Base-by-base conservation (phyloP, 2,888 invertebrate genomes). In the Pseudanteris insignis region DNA sequence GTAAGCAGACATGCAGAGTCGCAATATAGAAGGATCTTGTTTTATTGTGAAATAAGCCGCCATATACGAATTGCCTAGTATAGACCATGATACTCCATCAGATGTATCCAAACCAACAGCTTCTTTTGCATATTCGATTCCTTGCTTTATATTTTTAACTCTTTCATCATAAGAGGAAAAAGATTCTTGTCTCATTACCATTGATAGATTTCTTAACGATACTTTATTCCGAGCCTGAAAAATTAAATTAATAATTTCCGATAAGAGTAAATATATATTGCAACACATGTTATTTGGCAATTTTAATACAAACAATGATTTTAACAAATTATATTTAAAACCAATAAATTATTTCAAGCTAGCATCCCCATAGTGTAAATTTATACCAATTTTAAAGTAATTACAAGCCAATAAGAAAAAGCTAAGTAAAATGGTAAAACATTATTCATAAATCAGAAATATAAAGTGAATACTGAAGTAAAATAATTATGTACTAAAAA, bases 21-120 rank as follows among this genome's bases (percentile, higher is more conserved):
- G 89, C 58, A 94, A 77, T 0, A 85, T 86, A 14, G 84, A 84
- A 0, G 90, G 88, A 70, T 89, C 88, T 74, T 92, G 92, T 1
- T 86, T 84, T 21, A 88, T 83, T 30, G 85, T 85, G 77, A 94
- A 94, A 79, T 89, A 94, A 46, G 88, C 86, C 43, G 90, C 89
- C 55, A 94, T 79, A 76, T 92, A 90, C 0, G 94, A 91, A 81
- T 93, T 94, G 14, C 92, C 94, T 37, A 94, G 81, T 44, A 92
- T 86, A 41, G 87, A 84, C 94, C 94, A 94, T 0, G 93, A 93
- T 4, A 86, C 82, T 1, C 93, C 92, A 81, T 94, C 93, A 40
- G 83, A 82, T 5, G 88, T 84, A 73, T 94, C 91, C 18, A 90
- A 77, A 36, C 88, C 84, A 0, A 94, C 89, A 0, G 94, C 92